Evolutionary conservation across 2,888 invertebrate genomes (phyloP), one percentile per base, ranked within the genome.

Genomic region (Cetonia aurata): DNA sequence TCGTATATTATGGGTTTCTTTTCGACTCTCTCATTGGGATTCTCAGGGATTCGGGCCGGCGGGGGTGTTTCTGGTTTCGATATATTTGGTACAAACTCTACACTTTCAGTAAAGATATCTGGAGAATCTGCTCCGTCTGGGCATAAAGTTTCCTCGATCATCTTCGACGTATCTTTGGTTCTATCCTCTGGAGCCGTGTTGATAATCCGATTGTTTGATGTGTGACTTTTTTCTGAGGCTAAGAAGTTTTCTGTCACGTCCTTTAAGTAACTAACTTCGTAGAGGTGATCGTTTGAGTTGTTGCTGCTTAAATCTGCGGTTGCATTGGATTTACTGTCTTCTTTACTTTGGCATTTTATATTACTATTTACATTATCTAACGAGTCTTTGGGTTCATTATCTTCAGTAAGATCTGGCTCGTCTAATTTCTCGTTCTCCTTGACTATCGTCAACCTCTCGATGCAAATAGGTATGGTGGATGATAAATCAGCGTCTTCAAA

Each of bases 401-500:
- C 57, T 41, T 57, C 57, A 48, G 13, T 17, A 13, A 48, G 3
- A n/a, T 55, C 67, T 44, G 19, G 15, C 3, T 69, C 19, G 15
- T 68, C 71, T 2, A 59, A 57, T 13, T 72, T 75, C 71, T 76
- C 75, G 56, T 74, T 78, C 71, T 75, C 75, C 66, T 74, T 76
- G 68, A 75, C 76, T 71, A 77, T 75, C 33, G 77, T 77, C 42
- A 81, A 75, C 73, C 80, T 81, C 69, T 82, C 81, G 31, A 82
- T 81, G 68, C 80, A 80, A 55, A 75, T 80, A 4, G 81, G 80
- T 60, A 82, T 82, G 4, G 81, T 81, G 53, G 79, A 81, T 17
- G 80, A 78, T 56, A 78, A 76, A 69, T 83, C 82, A 25, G 76
- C 73, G 70, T 83, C 83, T 79, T 92, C 92, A 66, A 89, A 89